A percentile compares a stretch with the other conserved stretches of the same genome.
These are phyloP conservation scores for Tachystola acroxantha DNA, from an alignment of 2,888 invertebrate genomes.

Conservation along the genomic window DNA sequence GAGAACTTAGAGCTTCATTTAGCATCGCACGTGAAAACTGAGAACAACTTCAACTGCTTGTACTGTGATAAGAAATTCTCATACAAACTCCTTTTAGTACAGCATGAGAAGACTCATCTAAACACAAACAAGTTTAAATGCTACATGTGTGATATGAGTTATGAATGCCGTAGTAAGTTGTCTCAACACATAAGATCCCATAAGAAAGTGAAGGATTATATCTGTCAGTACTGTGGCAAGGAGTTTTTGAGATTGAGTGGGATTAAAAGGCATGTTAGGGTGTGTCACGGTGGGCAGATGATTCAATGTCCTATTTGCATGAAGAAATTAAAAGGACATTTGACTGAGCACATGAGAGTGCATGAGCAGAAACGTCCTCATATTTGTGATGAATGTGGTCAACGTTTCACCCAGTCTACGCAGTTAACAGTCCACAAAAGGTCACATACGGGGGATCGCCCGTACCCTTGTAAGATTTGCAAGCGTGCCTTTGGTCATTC, in stretches of 20 bases:
- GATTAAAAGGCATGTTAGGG: slow-evolving; percentile 85
- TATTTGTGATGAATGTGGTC: slow-evolving; percentile 87
- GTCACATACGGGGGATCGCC: slow-evolving; percentile 90
- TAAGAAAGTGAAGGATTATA: slow-evolving; percentile 85
- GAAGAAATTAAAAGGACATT: slow-evolving; percentile 88
- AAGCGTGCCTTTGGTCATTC: slow-evolving; percentile 89
- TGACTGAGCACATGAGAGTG: slow-evolving; percentile 89
- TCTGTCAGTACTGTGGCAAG: slow-evolving; percentile 89
- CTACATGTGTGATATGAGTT: slow-evolving; percentile 83
- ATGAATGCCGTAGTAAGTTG: slow-evolving; percentile 81
- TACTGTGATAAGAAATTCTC: slow-evolving; percentile 66
- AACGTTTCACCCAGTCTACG: slow-evolving; percentile 89
- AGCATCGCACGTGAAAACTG: slow-evolving; percentile 80
- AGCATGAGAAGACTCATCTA: slow-evolving; percentile 87
- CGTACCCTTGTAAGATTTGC: slow-evolving; percentile 90
- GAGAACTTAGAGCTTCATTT: slow-evolving; percentile 86
- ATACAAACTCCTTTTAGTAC: slow-evolving; percentile 54
- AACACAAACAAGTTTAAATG: slow-evolving; percentile 86
- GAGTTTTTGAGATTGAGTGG: slow-evolving; percentile 86
- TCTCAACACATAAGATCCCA: slow-evolving; percentile 83
- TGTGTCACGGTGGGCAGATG: slow-evolving; percentile 86
- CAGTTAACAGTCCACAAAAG: slow-evolving; percentile 90
- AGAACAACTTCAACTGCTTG: slow-evolving; percentile 81
- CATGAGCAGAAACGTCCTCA: slow-evolving; percentile 88
- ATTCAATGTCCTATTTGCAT: slow-evolving; percentile 90